Base-by-base conservation (phyloP, 2,113 vertebrate species). In the Zosterops borbonicus region DNA sequence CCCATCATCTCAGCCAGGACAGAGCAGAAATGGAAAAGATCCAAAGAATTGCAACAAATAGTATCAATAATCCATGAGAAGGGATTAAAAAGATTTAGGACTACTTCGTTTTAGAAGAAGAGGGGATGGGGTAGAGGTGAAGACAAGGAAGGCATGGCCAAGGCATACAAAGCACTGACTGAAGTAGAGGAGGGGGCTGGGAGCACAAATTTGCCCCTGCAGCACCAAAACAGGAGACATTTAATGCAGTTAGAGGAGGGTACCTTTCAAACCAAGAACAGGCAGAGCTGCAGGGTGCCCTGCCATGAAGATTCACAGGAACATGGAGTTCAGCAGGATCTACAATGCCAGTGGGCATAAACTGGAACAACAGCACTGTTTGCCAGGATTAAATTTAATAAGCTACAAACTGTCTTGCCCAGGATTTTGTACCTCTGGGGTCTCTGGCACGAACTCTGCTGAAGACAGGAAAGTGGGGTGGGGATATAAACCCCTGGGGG, bases 1-100 rank as follows among this genome's bases (percentile, higher is more conserved):
- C 74, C 81, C 44, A 2, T 47, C 56, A 9, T 19, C 49, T n/a
- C 87, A 42, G 71, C 74, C 77, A 69, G 41, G 82, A 42, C 2
- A 25, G 33, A 55, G 78, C 68, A 83, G 89, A 44, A 94, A 65
- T 85, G 90, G 95, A 92, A 92, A 93, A 94, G 83, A 71, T 83
- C 83, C 83, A 82, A 50, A 70, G 68, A 56, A 92, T 49, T 19
- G 93, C 89, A 94, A 94, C 95, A 97, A 92, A 83, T 87, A 86
- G 49, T 35, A 94, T 93, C 96, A 92, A 85, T 91, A 92, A 94
- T 94, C 92, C n/a, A 89, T 95, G 88, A 94, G 85, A 69, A 80
- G 76, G 39, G 81, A 96, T 90, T 83, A 79, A 70, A 92, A 88
- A 81, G 75, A 80, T 16, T 93, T 73, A 92, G 44, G 52, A 47